Conservation (phyloP, 23 tunicate species). For the Aplidium turbinatum region DNA sequence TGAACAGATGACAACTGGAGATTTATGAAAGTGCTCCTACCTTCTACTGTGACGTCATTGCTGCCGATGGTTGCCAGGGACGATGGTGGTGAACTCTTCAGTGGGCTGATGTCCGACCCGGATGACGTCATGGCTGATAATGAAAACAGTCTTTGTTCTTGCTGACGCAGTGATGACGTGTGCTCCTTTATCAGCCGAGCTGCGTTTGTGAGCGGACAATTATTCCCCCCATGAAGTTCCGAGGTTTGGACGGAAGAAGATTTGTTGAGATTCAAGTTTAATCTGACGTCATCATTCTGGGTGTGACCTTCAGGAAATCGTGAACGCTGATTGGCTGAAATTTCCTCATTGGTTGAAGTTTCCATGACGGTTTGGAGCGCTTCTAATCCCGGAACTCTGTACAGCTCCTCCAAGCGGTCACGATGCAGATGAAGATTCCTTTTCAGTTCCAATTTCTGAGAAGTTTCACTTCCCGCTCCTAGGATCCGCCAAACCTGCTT, state of each 20-base stretch:
- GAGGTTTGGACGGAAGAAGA: constrained; percentile 3
- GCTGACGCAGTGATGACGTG: not conserved
- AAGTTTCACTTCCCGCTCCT: constrained; percentile 25
- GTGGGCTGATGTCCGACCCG: too few species aligned
- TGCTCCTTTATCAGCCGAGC: constrained; percentile 14
- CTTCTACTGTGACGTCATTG: not conserved
- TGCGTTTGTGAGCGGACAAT: not conserved
- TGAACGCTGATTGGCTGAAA: not conserved
- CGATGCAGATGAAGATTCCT: constrained; percentile 4
- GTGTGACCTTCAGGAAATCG: not conserved
- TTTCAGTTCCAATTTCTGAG: constrained; percentile 29
- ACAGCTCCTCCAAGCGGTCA: not conserved
- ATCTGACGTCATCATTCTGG: not conserved
- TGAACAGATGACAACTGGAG: too few species aligned
- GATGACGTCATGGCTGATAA: too few species aligned
- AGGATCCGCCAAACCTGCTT: constrained; percentile 50
- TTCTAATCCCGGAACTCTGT: not conserved
- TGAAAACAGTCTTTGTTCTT: constrained; percentile 10
- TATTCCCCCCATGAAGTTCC: constrained; percentile 4
- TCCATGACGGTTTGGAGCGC: constrained; percentile 7
- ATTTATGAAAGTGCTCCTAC: too few species aligned
- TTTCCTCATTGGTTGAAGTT: not conserved
- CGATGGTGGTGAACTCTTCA: too few species aligned
- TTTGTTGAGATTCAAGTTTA: not conserved
- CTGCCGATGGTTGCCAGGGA: too few species aligned